Evolutionary conservation across 1,140 invertebrate genomes (phyloP).

Genomic region (Zaprionus taronus): DNA sequence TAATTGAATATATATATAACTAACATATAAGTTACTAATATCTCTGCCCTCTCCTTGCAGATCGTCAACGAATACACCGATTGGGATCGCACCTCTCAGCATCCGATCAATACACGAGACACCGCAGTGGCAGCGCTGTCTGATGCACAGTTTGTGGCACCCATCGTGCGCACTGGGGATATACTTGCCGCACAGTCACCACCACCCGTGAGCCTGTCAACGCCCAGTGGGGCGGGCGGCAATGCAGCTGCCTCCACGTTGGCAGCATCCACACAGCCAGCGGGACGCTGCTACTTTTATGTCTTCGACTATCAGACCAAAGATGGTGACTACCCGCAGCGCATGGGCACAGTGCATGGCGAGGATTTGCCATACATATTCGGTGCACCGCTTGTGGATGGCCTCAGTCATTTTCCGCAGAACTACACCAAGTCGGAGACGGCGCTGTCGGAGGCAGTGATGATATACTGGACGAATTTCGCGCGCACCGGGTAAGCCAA

Average conservation of each 20-base stretch:
- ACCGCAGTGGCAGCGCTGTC: constrained; percentile 96
- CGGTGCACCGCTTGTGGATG: constrained; percentile 91
- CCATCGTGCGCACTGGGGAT: constrained; percentile 92
- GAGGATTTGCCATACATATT: constrained; percentile 97
- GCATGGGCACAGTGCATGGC: constrained; percentile 94
- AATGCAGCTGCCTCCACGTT: constrained; percentile 73
- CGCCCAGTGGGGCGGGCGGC: constrained; percentile 60
- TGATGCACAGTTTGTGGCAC: constrained; percentile 95
- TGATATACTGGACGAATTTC: constrained; percentile 98
- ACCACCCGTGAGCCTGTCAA: constrained; percentile 77
- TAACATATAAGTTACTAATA: too few species aligned
- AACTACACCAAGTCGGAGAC: constrained; percentile 96
- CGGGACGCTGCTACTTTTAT: constrained; percentile 93
- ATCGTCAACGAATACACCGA: constrained; percentile 98
- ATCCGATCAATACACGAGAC: constrained; percentile 96
- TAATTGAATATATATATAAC: too few species aligned
- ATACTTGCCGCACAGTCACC: constrained; percentile 87
- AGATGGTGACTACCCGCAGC: constrained; percentile 94
- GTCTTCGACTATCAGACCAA: constrained; percentile 97
- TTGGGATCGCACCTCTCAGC: constrained; percentile 96
- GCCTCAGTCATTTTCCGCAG: constrained; percentile 92
- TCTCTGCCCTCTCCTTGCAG: constrained; percentile 54
- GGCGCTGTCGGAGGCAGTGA: constrained; percentile 95
- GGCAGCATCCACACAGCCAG: constrained; percentile 81
- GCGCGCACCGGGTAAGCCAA: constrained; percentile 95